A percentile compares a stretch with the other conserved stretches of the same genome.
phyloP scores from a whole-genome alignment of 2,797 vertebrate species.

The Acomys russatus region DNA sequence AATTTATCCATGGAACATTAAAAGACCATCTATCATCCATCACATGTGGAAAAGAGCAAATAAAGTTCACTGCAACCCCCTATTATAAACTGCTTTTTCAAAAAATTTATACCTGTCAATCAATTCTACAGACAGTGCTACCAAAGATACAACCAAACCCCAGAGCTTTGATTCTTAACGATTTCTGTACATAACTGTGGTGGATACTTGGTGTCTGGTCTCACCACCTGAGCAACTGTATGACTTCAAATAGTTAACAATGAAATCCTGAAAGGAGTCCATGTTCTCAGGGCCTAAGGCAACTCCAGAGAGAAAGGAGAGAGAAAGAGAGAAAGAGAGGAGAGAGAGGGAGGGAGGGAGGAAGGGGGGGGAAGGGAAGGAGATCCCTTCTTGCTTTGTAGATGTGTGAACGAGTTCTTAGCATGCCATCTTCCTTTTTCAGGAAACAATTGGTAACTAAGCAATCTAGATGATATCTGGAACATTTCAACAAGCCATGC shows the following conservation, averaged over 20 bases:
- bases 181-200: conserved; percentile 62
- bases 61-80: background rate
- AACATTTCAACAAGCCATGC: conserved; percentile 42
- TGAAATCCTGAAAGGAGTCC: conserved; percentile 58
- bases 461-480: conserved; percentile 47
- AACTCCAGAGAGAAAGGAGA: conserved; percentile 52
- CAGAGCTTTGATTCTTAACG: conserved; percentile 58
- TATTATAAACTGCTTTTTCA: background rate
- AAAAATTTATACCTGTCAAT: background rate
- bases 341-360: conserved; percentile 37
- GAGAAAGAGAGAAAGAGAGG: background rate
- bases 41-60: background rate
- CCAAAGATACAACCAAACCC: conserved; percentile 68
- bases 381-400: conserved; percentile 62
- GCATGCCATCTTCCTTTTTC: conserved; percentile 48
- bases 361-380: conserved; percentile 24
- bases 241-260: conserved; percentile 62
- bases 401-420: conserved; percentile 46
- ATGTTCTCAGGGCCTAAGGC: conserved; percentile 51
- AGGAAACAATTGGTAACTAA: conserved; percentile 63
- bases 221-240: conserved; percentile 36
- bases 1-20: background rate
- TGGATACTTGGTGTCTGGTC: conserved; percentile 61
- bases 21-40: background rate
- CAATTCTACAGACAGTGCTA: conserved; percentile 59